phyloP scores from a whole-genome alignment of 2,888 invertebrate species.

The Hedychridium roseum region DNA sequence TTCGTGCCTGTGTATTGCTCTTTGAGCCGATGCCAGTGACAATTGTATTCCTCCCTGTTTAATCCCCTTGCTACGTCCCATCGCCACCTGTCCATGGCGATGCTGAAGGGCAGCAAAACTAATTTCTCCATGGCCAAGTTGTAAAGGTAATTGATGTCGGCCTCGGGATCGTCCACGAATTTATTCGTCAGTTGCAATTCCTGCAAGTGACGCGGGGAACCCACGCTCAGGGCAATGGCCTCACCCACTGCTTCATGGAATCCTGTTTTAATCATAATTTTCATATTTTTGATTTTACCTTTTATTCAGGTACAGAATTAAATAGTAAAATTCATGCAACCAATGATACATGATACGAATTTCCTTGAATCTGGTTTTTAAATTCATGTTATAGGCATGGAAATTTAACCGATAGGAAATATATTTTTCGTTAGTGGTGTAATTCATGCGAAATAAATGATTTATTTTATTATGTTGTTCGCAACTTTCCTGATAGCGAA shows the following conservation, averaged over 20 bases:
- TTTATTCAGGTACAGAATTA: no score
- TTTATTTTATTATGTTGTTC: no score
- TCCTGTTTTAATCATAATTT: no score
- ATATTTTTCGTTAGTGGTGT: no score
- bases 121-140: slow-evolving; percentile 87
- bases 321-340: no score
- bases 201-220: slow-evolving; percentile 85
- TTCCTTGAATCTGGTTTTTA: no score
- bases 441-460: no score
- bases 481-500: no score
- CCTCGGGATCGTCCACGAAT: slow-evolving; percentile 82
- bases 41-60: slow-evolving; percentile 81
- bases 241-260: slow-evolving; percentile 95
- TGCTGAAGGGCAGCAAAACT: slow-evolving; percentile 83
- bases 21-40: slow-evolving; percentile 87
- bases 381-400: no score
- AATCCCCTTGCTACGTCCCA: slow-evolving; percentile 85
- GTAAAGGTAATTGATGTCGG: slow-evolving; percentile 86
- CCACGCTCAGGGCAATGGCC: slow-evolving; percentile 84
- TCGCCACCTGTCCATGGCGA: slow-evolving; percentile 86
- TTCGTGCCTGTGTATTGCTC: slow-evolving; percentile 86
- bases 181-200: slow-evolving; percentile 81
- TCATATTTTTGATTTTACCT: no score
- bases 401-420: no score
- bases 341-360: no score